Evolutionary conservation across 2,888 invertebrate genomes (phyloP).

Genomic region (Patella caerulea): DNA sequence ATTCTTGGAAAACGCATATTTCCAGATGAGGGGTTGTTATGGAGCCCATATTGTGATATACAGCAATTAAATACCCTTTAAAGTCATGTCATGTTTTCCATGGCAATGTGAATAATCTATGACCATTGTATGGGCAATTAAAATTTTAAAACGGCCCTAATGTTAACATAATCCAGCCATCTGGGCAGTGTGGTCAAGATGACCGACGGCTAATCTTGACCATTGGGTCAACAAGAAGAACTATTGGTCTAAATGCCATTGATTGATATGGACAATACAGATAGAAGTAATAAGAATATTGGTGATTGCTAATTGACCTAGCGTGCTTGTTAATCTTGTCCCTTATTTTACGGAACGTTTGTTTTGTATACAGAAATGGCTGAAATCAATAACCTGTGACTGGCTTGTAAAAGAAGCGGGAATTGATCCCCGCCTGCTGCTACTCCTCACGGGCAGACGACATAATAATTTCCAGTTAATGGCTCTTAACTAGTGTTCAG

Average conservation of each 20-base stretch:
- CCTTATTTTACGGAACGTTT: slow-evolving; percentile 4
- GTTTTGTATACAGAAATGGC: background rate
- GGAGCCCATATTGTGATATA: too few relatives aligned
- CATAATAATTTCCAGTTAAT: slow-evolving; percentile 2
- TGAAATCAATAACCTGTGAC: background rate
- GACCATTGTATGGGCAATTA: too few relatives aligned
- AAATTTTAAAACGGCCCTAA: too few relatives aligned
- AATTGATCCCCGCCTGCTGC: background rate
- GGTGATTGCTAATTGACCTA: background rate
- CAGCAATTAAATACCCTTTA: too few relatives aligned
- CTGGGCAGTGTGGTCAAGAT: slow-evolving; percentile 2
- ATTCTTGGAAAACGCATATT: too few relatives aligned
- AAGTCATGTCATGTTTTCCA: too few relatives aligned
- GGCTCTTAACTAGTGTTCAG: background rate
- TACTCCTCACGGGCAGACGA: background rate
- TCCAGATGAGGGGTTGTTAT: too few relatives aligned
- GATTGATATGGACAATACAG: slow-evolving; percentile 7
- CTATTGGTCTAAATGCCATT: background rate
- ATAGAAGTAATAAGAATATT: slow-evolving; percentile 6
- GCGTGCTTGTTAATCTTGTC: background rate
- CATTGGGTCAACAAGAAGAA: slow-evolving; percentile 3
- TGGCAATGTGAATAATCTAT: too few relatives aligned
- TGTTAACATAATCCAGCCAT: background rate
- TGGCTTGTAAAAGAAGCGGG: background rate
- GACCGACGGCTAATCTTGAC: slow-evolving; percentile 1